phyloP scores from a whole-genome alignment of 2,888 invertebrate genomes.

The Phoenoteleia sp. region DNA sequence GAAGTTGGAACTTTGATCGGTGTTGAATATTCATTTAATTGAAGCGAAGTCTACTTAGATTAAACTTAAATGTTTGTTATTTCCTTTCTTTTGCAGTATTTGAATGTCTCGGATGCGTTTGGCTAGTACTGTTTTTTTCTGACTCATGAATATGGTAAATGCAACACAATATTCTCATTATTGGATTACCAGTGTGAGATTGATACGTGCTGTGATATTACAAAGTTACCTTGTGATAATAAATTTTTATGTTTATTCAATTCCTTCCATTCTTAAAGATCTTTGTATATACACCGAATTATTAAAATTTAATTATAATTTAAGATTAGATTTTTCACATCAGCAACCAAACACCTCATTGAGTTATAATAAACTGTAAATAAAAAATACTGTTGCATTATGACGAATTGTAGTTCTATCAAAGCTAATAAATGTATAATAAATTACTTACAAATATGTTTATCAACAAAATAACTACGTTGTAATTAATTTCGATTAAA shows the following conservation, averaged over 20 bases:
- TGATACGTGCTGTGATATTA: conserved; percentile 17
- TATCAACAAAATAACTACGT: too few relatives aligned
- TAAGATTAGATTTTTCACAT: too few relatives aligned
- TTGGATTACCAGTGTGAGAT: conserved; percentile 21
- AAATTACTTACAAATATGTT: too few relatives aligned
- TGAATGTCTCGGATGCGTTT: conserved; percentile 26
- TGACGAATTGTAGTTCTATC: too few relatives aligned
- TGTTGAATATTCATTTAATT: conserved; percentile 74
- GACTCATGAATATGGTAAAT: conserved; percentile 64
- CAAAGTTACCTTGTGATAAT: neutral
- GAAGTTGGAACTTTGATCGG: conserved; percentile 62
- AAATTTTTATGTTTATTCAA: neutral
- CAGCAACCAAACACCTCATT: too few relatives aligned
- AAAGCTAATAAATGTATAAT: too few relatives aligned
- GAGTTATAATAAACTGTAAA: too few relatives aligned
- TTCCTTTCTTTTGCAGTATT: conserved; percentile 50
- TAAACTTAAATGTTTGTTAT: conserved; percentile 58
- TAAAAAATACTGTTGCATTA: too few relatives aligned
- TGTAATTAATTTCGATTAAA: too few relatives aligned
- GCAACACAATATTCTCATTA: conserved; percentile 48
- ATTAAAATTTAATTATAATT: too few relatives aligned
- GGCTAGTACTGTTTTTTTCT: conserved; percentile 26
- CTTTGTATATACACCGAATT: too few relatives aligned
- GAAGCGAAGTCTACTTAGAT: conserved; percentile 66
- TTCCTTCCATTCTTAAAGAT: too few relatives aligned